Percentiles rank a stretch among this genome's conserved stretches.
Evolutionary conservation across 2,888 invertebrate genomes (phyloP).

Genomic region (Apamea sordens): DNA sequence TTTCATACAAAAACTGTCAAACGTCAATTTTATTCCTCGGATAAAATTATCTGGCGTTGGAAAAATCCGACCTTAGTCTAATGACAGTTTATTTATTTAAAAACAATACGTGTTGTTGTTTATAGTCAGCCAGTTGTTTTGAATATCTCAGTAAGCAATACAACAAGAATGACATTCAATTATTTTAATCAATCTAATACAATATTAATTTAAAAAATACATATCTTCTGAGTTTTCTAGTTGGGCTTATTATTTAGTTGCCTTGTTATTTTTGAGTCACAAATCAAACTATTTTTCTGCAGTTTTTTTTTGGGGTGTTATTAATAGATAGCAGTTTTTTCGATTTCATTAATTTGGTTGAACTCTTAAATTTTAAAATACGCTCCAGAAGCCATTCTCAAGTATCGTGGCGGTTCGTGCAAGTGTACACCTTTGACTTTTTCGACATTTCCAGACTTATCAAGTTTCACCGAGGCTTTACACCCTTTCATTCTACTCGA

Average conservation of each 20-base stretch:
- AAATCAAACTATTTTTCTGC: too few relatives aligned
- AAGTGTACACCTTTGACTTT: constrained; percentile 7
- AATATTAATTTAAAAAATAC: too few relatives aligned
- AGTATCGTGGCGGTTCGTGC: constrained; percentile 19
- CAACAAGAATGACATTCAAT: neutral
- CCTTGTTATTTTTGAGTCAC: too few relatives aligned
- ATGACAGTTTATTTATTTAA: too few relatives aligned
- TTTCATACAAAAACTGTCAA: too few relatives aligned
- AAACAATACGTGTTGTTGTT: neutral
- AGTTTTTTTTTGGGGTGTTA: too few relatives aligned
- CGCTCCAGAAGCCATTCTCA: constrained; percentile 7
- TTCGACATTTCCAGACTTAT: constrained; percentile 10
- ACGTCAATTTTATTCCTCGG: too few relatives aligned
- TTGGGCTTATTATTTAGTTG: too few relatives aligned
- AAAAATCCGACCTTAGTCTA: neutral
- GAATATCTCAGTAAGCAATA: neutral
- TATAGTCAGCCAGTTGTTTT: neutral
- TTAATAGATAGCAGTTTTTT: too few relatives aligned
- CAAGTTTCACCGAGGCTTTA: constrained; percentile 22
- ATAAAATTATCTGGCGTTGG: neutral
- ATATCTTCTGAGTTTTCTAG: neutral
- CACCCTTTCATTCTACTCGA: constrained; percentile 20
- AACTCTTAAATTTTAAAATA: constrained; percentile 9
- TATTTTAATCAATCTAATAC: neutral
- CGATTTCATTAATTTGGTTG: too few relatives aligned